Base-by-base conservation (phyloP, 2,888 invertebrate genomes). In the Biston stratarius region DNA sequence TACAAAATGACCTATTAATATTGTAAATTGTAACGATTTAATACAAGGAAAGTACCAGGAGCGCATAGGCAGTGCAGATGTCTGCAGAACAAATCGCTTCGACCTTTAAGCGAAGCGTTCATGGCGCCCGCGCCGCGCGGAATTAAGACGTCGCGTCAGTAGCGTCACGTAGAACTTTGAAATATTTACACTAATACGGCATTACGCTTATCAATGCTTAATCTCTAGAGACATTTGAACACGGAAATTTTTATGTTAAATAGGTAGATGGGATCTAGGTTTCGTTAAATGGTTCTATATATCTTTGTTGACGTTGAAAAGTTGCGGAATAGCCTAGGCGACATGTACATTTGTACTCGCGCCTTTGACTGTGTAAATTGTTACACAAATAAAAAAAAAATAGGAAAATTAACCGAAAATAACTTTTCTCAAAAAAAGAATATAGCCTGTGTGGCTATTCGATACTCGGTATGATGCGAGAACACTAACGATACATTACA, bases 1-100 rank as follows among this genome's bases (percentile, higher is more conserved):
- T 78, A 86, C 86, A 88, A 89, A 89, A 88, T 87, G 84, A 85
- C 82, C 89, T 83, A 91, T 91, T 90, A 89, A 89, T 90, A 87
- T 85, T 85, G 83, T 82, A 87, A 90, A 90, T 89, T 83, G 86
- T 86, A 85, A 87, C 89, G 77, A 91, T 90, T 91, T 89, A 85
- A 84, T 84, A 86, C 78, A 45, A 59, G 47, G 24, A 61, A 38
- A 67, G 79, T 78, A 80, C 79, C 77, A 74, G 83, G 80, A 81
- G 80, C 77, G 77, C 79, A 77, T 76, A 74, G 78, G 81, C 76
- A 77, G 78, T 76, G 77, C 76, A 78, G 80, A 83, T 77, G 83
- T 81, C 78, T 72, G 64, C 65, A 60, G 73, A 76, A 85, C 82
- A 82, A 83, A 85, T 83, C 74, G 78, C 57, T 74, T 70, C 78